Evolutionary conservation across 2,888 invertebrate species (phyloP), one percentile per base, ranked within the genome.

Genomic region (Stenodema calcarata): DNA sequence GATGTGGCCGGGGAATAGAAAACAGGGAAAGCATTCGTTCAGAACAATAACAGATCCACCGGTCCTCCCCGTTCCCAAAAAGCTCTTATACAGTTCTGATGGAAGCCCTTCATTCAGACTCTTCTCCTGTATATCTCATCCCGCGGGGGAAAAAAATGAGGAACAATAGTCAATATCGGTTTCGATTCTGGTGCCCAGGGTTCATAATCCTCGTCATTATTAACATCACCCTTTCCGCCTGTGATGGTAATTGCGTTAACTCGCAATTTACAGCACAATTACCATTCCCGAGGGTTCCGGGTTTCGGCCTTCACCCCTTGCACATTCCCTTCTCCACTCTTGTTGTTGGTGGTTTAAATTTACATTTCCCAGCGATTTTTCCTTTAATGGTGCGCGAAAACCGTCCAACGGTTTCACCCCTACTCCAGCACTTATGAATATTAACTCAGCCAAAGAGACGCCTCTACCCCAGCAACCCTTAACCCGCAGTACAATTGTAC

Each of bases 311-410:
- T 78, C 42, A 78, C 44, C 78, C 78, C 18, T 78, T 44, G 1
- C 12, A 30, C 27, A 35, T 23, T 7, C 44, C 44, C 62, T 4
- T 12, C 44, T 27, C 44, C 62, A 4, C 27, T 27, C 27, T 27
- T 62, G 62, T 62, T 62, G 62, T 62, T 62, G 62, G 62, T 62
- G 78, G 27, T 78, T 78, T 44, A 75, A 84, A 84, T 84, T 84
- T 84, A 84, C 84, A 84, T 84, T 73, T 73, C 75, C 82, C 82
- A 69, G 62, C 84, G 84, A 84, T 84, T 84, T 75, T 84, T 84
- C 84, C 84, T 84, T 84, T 75, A 84, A 84, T 84, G 84, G 84
- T 47, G 84, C 84, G 84, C 84, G 84, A 84, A 84, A 84, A 84
- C 80, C 80, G 54, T 75, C 70, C 84, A 84, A 42, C 84, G 44